phyloP scores from a whole-genome alignment of 2,888 invertebrate genomes.

The Leptodirus hochenwartii region DNA sequence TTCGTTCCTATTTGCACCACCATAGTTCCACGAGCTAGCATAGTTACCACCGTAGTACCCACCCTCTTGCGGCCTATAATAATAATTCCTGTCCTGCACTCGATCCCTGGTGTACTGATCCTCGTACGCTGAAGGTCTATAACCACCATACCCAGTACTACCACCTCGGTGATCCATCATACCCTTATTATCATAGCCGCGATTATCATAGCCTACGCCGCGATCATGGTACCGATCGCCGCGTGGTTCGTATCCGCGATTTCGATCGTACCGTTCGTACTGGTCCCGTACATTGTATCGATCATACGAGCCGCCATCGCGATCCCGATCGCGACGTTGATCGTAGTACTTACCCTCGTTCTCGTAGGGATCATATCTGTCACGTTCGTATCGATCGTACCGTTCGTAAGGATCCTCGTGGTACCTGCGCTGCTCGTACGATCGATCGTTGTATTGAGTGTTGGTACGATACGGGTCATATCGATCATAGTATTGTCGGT shows the following conservation, averaged over 20 bases:
- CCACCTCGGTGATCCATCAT: conserved; percentile 5
- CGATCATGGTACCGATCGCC: conserved; percentile 20
- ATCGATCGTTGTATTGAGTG: conserved; percentile 20
- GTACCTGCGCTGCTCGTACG: conserved; percentile 26
- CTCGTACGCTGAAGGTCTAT: conserved; percentile 37
- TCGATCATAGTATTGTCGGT: conserved; percentile 11
- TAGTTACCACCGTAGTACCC: conserved; percentile 25
- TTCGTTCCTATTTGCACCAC: conserved; percentile 12
- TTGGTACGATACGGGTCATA: conserved; percentile 23
- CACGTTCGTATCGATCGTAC: conserved; percentile 17
- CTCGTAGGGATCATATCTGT: conserved; percentile 25
- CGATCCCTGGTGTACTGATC: conserved; percentile 44
- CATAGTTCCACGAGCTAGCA: conserved; percentile 16
- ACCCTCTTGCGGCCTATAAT: conserved; percentile 38
- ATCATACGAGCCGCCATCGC: conserved; percentile 23
- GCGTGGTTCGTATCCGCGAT: conserved; percentile 8
- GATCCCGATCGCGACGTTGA: conserved; percentile 21
- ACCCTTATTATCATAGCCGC: conserved; percentile 15
- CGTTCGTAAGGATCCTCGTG: conserved; percentile 20
- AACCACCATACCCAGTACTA: conserved; percentile 18
- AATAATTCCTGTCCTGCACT: conserved; percentile 33
- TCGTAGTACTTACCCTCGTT: conserved; percentile 21
- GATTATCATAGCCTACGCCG: conserved; percentile 28
- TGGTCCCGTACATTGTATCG: conserved; percentile 15
- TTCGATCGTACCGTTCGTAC: conserved; percentile 17